Evolutionary conservation across 1,140 invertebrate genomes (phyloP).

Genomic region (Drosophila repleta): DNA sequence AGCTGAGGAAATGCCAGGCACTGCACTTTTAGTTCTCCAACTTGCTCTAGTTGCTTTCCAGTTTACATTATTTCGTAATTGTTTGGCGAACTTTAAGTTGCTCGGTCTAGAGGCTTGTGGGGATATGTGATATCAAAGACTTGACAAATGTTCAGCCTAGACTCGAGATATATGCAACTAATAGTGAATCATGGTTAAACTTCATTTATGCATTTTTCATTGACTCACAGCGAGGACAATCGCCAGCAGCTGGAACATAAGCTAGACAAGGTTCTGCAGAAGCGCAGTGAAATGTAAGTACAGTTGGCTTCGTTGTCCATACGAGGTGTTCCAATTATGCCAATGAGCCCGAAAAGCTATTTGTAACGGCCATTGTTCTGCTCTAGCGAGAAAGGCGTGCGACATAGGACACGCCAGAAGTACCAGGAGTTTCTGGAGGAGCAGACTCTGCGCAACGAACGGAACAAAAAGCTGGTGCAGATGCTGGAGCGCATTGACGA

Average conservation of each 20-base stretch:
- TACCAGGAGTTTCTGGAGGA: constrained; percentile 87
- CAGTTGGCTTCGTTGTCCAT: constrained; percentile 15
- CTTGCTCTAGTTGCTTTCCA: too few species aligned
- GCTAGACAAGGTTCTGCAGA: constrained; percentile 77
- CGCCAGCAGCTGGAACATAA: constrained; percentile 81
- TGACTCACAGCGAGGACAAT: constrained; percentile 69
- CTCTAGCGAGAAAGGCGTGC: constrained; percentile 73
- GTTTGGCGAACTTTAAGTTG: too few species aligned
- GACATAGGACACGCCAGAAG: constrained; percentile 85
- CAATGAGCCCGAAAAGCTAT: not conserved
- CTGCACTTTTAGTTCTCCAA: too few species aligned
- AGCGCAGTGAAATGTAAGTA: constrained; percentile 81
- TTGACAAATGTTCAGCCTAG: not conserved
- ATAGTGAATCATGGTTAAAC: too few species aligned
- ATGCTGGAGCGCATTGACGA: constrained; percentile 86
- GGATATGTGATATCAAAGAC: too few species aligned
- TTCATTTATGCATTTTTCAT: not conserved
- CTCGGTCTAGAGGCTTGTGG: too few species aligned
- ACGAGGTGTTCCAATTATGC: not conserved
- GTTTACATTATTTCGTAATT: too few species aligned
- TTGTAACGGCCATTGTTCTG: not conserved
- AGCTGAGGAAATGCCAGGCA: too few species aligned
- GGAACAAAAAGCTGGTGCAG: constrained; percentile 86
- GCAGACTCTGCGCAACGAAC: constrained; percentile 85
- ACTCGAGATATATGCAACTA: too few species aligned